Evolutionary conservation across 2,888 invertebrate species (phyloP).

Genomic region (Phytoseiulus persimilis): DNA sequence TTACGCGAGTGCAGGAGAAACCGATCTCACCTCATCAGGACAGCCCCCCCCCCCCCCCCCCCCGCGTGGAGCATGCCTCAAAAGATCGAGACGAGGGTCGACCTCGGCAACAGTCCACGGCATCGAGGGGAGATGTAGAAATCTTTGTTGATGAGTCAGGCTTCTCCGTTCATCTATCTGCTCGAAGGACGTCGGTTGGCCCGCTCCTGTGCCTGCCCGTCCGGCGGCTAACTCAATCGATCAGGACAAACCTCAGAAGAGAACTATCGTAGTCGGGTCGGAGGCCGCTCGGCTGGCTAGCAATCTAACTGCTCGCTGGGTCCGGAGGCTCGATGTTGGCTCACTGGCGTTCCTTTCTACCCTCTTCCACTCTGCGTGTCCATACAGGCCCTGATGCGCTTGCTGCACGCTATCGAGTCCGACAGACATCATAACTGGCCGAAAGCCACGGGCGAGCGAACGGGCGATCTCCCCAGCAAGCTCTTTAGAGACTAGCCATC

Average conservation of each 20-base stretch:
- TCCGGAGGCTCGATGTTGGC: background rate
- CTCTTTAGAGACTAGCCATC: background rate
- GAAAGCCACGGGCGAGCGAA: background rate
- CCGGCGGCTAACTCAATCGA: background rate
- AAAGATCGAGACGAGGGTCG: background rate
- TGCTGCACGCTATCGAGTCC: background rate
- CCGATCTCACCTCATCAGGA: too few relatives aligned
- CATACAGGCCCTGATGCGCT: background rate
- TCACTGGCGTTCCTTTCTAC: background rate
- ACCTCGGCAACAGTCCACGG: background rate
- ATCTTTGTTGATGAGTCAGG: background rate
- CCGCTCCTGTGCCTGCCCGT: background rate
- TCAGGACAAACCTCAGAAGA: background rate
- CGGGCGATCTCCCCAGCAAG: background rate
- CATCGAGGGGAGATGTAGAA: background rate
- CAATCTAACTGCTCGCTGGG: background rate
- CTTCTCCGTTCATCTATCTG: background rate
- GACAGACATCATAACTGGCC: background rate
- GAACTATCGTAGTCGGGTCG: background rate
- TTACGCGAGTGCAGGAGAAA: too few relatives aligned
- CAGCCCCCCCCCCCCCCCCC: too few relatives aligned
- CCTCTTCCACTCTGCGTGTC: background rate
- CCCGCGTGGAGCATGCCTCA: too few relatives aligned
- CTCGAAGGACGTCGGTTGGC: background rate
- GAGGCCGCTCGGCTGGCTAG: background rate